Conservation (phyloP, 1,140 invertebrate genomes). For the Drosophila setifemur region DNA sequence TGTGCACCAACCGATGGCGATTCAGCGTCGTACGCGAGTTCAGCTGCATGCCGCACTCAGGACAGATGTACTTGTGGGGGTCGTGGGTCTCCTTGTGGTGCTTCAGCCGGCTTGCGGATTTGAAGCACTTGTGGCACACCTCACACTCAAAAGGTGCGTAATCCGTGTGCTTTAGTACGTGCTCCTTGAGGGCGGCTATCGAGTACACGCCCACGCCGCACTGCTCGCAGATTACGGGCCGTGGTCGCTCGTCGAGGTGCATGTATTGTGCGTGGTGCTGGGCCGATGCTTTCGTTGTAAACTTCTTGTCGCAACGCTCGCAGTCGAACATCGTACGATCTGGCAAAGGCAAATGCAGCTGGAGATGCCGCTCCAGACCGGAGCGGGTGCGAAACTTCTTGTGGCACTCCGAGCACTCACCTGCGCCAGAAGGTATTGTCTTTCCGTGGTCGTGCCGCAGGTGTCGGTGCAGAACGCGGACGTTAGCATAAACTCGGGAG, state of each 20-base stretch:
- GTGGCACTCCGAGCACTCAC: constrained; percentile 42
- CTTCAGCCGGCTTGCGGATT: constrained; percentile 62
- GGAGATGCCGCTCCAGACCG: constrained; percentile 45
- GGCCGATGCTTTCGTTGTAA: constrained; percentile 60
- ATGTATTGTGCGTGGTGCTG: constrained; percentile 81
- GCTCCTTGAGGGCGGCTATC: constrained; percentile 82
- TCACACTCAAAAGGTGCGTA: constrained; percentile 83
- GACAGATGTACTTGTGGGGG: constrained; percentile 83
- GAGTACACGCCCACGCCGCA: constrained; percentile 83
- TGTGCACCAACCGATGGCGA: constrained; percentile 83
- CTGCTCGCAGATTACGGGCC: constrained; percentile 82
- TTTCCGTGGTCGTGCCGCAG: constrained; percentile 52
- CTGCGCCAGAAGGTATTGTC: background rate
- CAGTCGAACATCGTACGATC: constrained; percentile 56
- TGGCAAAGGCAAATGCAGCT: constrained; percentile 48
- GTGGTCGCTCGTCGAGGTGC: constrained; percentile 82
- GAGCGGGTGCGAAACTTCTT: constrained; percentile 47
- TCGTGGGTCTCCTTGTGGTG: constrained; percentile 82
- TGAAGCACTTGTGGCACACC: constrained; percentile 82
- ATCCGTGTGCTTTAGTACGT: constrained; percentile 83
- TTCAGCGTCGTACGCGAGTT: constrained; percentile 83
- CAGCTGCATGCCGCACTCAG: constrained; percentile 83
- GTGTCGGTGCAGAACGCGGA: constrained; percentile 44
- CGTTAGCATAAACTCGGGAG: constrained; percentile 28
- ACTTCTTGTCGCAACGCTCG: constrained; percentile 68